Conservation (phyloP, 2,888 invertebrate genomes). For the Hofmannophila pseudospretella region DNA sequence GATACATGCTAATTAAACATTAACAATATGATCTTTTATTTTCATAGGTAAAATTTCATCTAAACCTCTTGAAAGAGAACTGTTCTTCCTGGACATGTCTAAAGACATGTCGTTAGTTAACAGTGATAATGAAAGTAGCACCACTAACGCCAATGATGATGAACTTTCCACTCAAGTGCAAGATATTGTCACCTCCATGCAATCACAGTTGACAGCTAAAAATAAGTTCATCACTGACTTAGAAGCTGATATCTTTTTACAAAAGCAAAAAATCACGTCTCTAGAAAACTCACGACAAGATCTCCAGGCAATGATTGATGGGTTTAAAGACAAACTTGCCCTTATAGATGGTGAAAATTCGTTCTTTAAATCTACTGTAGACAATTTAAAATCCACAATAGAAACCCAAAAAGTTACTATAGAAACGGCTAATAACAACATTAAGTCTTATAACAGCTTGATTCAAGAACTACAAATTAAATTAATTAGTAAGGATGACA, state of each 20-base stretch:
- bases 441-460: constrained; percentile 43
- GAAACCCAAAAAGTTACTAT: constrained; percentile 42
- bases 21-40: not conserved
- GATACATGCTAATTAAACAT: too few species aligned
- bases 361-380: constrained; percentile 42
- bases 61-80: constrained; percentile 32
- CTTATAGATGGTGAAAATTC: constrained; percentile 44
- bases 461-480: constrained; percentile 54
- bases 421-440: constrained; percentile 38
- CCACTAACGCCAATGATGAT: constrained; percentile 27
- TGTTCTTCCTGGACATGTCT: constrained; percentile 48
- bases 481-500: constrained; percentile 34
- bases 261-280: constrained; percentile 38
- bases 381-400: constrained; percentile 47
- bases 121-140: constrained; percentile 49
- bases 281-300: constrained; percentile 44
- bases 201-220: constrained; percentile 38
- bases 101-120: constrained; percentile 52
- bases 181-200: constrained; percentile 31
- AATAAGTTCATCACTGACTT: constrained; percentile 41
- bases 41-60: constrained; percentile 32
- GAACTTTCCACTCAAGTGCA: constrained; percentile 25
- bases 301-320: constrained; percentile 33
- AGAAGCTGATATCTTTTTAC: constrained; percentile 37
- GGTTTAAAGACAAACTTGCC: constrained; percentile 36